Evolutionary conservation across 2,113 vertebrate genomes (phyloP).

Genomic region (Rhipidura dahli): DNA sequence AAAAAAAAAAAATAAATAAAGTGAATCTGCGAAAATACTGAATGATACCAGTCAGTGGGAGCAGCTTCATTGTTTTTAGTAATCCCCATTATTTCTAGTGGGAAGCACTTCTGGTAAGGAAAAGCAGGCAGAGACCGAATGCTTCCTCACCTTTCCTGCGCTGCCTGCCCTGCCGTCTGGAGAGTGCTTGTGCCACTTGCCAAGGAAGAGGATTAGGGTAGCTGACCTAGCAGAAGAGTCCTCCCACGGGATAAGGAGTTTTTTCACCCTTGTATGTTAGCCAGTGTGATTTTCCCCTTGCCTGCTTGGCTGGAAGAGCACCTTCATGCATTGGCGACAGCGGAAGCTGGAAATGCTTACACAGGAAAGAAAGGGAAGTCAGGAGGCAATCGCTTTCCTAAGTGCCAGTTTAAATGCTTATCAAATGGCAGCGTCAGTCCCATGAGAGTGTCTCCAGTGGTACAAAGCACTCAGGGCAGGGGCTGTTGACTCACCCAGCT

Average conservation of each 20-base stretch:
- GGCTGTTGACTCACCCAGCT: background rate
- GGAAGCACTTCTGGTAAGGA: background rate
- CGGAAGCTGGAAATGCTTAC: background rate
- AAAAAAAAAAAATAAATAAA: background rate
- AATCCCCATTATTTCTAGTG: background rate
- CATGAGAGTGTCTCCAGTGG: background rate
- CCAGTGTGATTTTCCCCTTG: background rate
- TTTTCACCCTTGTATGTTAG: background rate
- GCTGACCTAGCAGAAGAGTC: background rate
- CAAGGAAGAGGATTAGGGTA: background rate
- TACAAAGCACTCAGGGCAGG: background rate
- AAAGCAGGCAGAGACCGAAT: background rate
- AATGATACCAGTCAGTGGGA: background rate
- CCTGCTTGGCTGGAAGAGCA: background rate
- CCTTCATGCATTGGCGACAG: accelerated
- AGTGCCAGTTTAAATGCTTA: background rate
- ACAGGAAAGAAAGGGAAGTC: background rate
- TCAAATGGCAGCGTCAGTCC: background rate
- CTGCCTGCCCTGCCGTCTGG: background rate
- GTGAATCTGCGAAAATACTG: background rate
- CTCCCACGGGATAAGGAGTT: background rate
- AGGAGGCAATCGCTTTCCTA: background rate
- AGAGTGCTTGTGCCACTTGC: background rate
- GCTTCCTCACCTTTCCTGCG: background rate
- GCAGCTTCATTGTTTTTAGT: background rate